phyloP scores from a whole-genome alignment of 2,888 invertebrate species.

The Nebria salina region DNA sequence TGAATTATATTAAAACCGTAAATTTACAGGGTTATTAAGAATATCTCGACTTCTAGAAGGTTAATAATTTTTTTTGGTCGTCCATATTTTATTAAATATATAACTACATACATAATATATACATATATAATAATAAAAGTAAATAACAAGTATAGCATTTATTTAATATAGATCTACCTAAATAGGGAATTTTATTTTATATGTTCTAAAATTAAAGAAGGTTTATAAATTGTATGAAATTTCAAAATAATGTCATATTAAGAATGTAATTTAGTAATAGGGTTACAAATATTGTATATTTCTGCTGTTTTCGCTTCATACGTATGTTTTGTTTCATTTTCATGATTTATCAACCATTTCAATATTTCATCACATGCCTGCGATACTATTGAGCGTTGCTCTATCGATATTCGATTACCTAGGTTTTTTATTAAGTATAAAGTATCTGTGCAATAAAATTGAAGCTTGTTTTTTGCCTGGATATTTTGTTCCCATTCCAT shows the following conservation, averaged over 20 bases:
- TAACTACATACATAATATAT: too few species aligned
- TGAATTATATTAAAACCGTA: too few species aligned
- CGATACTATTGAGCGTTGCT: constrained; percentile 19
- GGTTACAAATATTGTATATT: constrained; percentile 34
- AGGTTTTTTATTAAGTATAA: neutral
- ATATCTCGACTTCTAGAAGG: too few species aligned
- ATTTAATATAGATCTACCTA: too few species aligned
- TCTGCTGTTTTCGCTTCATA: constrained; percentile 32
- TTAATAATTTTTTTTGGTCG: too few species aligned
- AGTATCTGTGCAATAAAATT: constrained; percentile 30
- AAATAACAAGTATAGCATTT: too few species aligned
- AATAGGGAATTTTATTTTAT: too few species aligned
- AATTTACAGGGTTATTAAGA: too few species aligned
- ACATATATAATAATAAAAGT: too few species aligned
- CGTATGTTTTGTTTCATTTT: constrained; percentile 20
- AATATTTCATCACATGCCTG: constrained; percentile 22
- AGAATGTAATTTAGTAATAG: constrained; percentile 26
- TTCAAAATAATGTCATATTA: neutral
- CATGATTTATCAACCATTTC: constrained; percentile 23
- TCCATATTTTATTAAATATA: too few species aligned
- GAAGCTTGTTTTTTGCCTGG: constrained; percentile 20
- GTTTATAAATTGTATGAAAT: too few species aligned
- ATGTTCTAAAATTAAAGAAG: too few species aligned
- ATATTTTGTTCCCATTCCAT: constrained; percentile 26
- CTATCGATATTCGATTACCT: neutral